Evolutionary conservation across 2,888 invertebrate genomes (phyloP).

Genomic region (Mantis religiosa): DNA sequence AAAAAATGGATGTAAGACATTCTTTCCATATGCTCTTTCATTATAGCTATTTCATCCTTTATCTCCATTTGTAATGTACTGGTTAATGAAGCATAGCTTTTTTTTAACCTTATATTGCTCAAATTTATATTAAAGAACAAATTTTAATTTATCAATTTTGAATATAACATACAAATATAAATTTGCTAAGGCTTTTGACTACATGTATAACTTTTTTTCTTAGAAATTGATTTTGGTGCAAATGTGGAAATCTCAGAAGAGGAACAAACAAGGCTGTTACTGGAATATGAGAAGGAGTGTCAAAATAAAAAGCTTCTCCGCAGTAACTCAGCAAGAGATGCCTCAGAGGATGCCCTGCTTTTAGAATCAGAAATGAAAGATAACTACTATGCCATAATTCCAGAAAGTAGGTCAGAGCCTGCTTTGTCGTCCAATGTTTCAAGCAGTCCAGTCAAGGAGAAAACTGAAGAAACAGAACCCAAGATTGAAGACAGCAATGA

Average conservation of each 20-base stretch:
- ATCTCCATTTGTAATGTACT: too few relatives aligned
- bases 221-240: constrained; percentile 58
- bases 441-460: background rate
- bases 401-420: constrained; percentile 7
- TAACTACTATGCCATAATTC: constrained; percentile 12
- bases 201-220: constrained; percentile 35
- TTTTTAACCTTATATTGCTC: background rate
- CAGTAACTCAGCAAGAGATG: constrained; percentile 23
- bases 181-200: background rate
- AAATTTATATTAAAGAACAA: background rate
- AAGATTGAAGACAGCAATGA: background rate
- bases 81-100: too few relatives aligned
- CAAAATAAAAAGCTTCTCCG: constrained; percentile 37
- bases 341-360: background rate
- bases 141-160: background rate
- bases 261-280: constrained; percentile 62
- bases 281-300: constrained; percentile 65
- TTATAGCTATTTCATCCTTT: too few relatives aligned
- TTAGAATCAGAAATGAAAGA: constrained; percentile 2
- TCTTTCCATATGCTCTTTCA: too few relatives aligned
- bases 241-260: constrained; percentile 67
- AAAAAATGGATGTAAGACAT: too few relatives aligned
- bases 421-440: background rate
- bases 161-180: too few relatives aligned
- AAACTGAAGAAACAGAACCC: background rate